Base-by-base conservation (phyloP, 1,140 invertebrate genomes). In the Whitmania pigra region DNA sequence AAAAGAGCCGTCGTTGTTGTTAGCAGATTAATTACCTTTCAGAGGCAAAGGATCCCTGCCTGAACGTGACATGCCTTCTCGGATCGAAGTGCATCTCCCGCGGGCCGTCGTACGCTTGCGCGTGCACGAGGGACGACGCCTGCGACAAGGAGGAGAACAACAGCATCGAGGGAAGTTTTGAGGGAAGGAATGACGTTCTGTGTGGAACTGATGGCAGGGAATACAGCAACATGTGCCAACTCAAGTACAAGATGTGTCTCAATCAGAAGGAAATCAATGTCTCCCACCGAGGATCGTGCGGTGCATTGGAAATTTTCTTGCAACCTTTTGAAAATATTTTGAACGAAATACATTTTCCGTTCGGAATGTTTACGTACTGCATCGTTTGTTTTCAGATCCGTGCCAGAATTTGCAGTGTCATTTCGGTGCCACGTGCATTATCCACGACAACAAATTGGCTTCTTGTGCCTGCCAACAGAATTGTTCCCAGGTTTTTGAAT, bases 141-240 rank as follows among this genome's bases (percentile, higher is more conserved):
- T 63, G 57, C 29, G 57, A 63, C 18, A 25, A 63, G 22, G 57
- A 63, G 22, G 57, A 63, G 57, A 63, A 63, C 29, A 31, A 63
- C 22, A 31, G 29, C 57, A 63, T 63, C 57, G 29, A 63, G 6
- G 57, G 57, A 25, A 31, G 29, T 22, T 25, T 63, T n/a, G 20
- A 13, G 11, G 22, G 29, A 13, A 63, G 7, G 57, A 25, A 63
- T 20, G 29, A 63, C 57, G 6, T 31, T 1, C 6, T 63, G 57
- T 63, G 57, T 17, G 57, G 13, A 7, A 31, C 22, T 1, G 57
- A 63, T 15, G 57, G 57, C 29, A 31, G 22, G 29, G 22, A 63
- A 20, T 63, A 63, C 57, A n/a, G 13, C 6, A 63, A 63, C 57
- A 18, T n/a, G 7, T 63, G 57, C 29, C 22, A 63, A 15, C 57